Base-by-base conservation (phyloP, 2,113 vertebrate genomes). In the Tonatia bakeri region DNA sequence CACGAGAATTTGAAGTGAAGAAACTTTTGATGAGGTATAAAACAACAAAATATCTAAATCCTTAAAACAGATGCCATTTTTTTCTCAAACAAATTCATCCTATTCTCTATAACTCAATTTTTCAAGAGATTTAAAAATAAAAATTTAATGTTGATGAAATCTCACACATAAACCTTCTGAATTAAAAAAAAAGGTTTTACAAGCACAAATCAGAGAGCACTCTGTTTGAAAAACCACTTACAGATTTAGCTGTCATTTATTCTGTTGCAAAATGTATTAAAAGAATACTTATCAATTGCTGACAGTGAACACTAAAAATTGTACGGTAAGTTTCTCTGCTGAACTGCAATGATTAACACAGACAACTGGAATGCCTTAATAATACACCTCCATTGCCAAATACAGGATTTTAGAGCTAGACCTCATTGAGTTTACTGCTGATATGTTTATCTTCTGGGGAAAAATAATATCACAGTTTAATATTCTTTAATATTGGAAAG, bases 401-500 rank as follows among this genome's bases (percentile, higher is more conserved):
- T 69, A 47, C 24, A 86, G 88, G 45, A 72, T 80, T 86, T 75
- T 73, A 64, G 38, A 33, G 38, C 16, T 36, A 95, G 67, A 88
- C 40, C 45, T 96, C 28, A 64, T 12, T 70, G 59, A 93, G 19
- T 82, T 56, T 59, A 61, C 3, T 43, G 88, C 40, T 92, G 40
- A 88, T 65, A 88, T 85, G 40, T 86, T 92, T 93, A 75, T 95
- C 88, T 64, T 93, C 76, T 54, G 43, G 82, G 65, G 40, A 47
- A 80, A 94, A 89, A 69, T 75, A 90, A 95, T 92, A 67, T 86
- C 83, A 76, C 24, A 88, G n/a, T 94, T 81, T 95, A 88, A 86
- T 47, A 77, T 95, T 92, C 38, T 90, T 95, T 87, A 92, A 91
- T 94, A 82, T 65, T 83, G 79, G 59, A 86, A 97, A 88, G 26